Conservation (phyloP, 2,888 invertebrate genomes). For the Miltochrista miniata region DNA sequence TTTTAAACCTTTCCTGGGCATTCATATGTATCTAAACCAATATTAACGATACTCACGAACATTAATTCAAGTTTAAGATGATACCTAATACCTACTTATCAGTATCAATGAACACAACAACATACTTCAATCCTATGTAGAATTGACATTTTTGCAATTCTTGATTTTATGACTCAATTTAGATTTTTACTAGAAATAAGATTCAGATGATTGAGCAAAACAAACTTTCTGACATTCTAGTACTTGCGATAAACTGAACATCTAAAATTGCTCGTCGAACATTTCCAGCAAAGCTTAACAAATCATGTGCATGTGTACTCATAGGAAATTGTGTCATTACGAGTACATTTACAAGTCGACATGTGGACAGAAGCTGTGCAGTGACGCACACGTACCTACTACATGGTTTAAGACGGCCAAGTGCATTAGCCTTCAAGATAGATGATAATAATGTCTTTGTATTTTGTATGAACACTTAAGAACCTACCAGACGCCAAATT, state of each 20-base stretch:
- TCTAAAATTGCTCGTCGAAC: neutral
- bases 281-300: constrained; percentile 15
- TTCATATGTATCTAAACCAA: no score
- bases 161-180: no score
- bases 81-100: no score
- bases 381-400: constrained; percentile 38
- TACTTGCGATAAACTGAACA: neutral
- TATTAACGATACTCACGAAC: no score
- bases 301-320: constrained; percentile 9
- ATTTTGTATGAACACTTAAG: no score
- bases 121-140: no score
- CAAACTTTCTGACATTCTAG: neutral
- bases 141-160: no score
- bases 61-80: no score
- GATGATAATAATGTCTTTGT: constrained; percentile 8
- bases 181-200: no score
- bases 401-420: constrained; percentile 16
- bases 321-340: constrained; percentile 27
- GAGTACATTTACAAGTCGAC: constrained; percentile 31
- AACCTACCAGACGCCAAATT: no score
- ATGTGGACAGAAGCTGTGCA: constrained; percentile 44
- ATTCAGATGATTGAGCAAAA: neutral
- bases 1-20: no score
- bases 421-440: constrained; percentile 12
- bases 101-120: no score